These are phyloP conservation scores for Ariopsis seemanni DNA, from an alignment of 2,113 vertebrate species.

Conservation along the genomic window DNA sequence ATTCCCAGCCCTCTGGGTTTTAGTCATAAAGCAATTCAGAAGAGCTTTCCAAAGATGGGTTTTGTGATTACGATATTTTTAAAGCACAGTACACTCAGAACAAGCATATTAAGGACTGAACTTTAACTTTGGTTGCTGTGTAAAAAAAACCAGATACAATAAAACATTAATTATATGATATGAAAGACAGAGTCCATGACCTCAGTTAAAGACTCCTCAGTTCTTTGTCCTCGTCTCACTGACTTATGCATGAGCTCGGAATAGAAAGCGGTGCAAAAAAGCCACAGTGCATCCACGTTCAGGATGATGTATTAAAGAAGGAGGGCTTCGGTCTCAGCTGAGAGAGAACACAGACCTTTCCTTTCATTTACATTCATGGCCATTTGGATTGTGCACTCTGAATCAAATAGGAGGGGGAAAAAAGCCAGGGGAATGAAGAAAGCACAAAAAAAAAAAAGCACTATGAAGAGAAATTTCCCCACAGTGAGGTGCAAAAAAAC, in stretches of 20 bases:
- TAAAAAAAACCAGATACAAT: conserved; percentile 28
- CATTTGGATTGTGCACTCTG: conserved; percentile 48
- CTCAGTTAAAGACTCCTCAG: conserved; percentile 34
- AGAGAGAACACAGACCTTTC: conserved; percentile 37
- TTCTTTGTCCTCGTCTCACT: conserved; percentile 33
- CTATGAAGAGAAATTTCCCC: conserved; percentile 45
- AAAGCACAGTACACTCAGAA: background rate
- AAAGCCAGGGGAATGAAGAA: conserved; percentile 37
- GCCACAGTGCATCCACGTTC: conserved; percentile 9
- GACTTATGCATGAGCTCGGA: conserved; percentile 42
- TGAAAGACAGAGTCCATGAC: conserved; percentile 33
- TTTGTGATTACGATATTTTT: background rate
- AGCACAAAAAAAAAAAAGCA: conserved; percentile 21
- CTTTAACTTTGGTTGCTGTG: conserved; percentile 21
- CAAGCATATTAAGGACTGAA: background rate
- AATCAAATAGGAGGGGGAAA: conserved; percentile 41
- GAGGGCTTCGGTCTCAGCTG: conserved; percentile 18
- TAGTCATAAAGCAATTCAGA: background rate
- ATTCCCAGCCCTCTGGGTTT: background rate
- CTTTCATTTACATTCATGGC: conserved; percentile 60
- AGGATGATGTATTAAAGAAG: conserved; percentile 37
- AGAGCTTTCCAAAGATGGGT: background rate
- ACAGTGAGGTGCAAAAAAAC: conserved; percentile 35
- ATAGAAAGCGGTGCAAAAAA: conserved; percentile 31
- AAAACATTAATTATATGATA: conserved; percentile 38